Evolutionary conservation across 2,888 invertebrate species (phyloP), one percentile per base, ranked within the genome.

Genomic region (Athetis lepigone): DNA sequence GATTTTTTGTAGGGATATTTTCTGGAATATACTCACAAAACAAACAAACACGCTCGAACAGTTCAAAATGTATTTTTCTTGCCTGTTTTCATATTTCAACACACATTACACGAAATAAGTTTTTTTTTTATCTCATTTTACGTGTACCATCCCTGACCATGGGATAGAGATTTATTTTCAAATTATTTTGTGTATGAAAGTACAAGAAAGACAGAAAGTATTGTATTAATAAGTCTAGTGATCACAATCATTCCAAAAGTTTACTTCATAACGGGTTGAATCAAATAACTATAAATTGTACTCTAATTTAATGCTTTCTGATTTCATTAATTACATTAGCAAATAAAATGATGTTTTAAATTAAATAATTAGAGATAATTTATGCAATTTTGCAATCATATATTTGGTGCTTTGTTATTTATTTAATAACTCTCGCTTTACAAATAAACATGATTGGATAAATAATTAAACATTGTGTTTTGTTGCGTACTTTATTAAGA

Each of bases 321-420:
- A 5, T 47, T 63, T 43, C 2, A 43, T 45, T 49, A 39, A 70
- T 63, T 52, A 29, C 8, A 49, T 49, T 40, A 68, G 52, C 36
- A 70, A 70, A 54, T 45, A 43, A 70, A 52, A 70, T 43, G 36
- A 21, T 49, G 42, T 39, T 52, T 47, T 42, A 9, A 62, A 40
- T 70, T 21, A 61, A 61, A 40, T 51, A 23, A 43, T 69, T 59
- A 36, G 13, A 6, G 7, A 49, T 33, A 33, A 39, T 60, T 50
- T 39, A 66, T 36, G 33, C 21, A 33, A 16, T 29, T 29, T 37
- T 16, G n/a, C 36, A 23, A 8, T 23, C 1, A 37, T 29, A 29
- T 29, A 19, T 33, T 49, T 49, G 13, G 9, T 19, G 4, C 13
- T 9, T 13, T 51, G 18, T 40, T 46, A 36, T 27, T 33, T 56